Percentiles rank a stretch among this genome's conserved stretches.
Conservation (phyloP, 2,113 vertebrate species). For the crab-eating macaque (Macaca fascicularis) region T2T-MFA8v1.1 NC_088386.1:36154501-36155000, state of each 20-base stretch:
- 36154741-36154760: neutral
- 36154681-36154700: neutral
- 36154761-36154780: neutral
- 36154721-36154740: neutral
- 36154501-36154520: neutral
- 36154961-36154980: neutral
- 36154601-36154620: neutral
- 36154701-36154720: neutral
- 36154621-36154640: neutral
- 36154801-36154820: neutral
- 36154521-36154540: neutral
- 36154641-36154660: neutral
- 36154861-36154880: neutral
- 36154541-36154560: neutral
- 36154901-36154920: neutral
- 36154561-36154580: neutral
- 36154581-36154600: neutral
- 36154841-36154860: neutral
- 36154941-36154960: neutral
- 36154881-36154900: neutral
- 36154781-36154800: neutral
- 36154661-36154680: neutral
- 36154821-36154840: neutral
- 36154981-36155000: neutral
- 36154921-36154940: neutral